phyloP scores from a whole-genome alignment of 2,888 invertebrate genomes.

The Amiota communis region DNA sequence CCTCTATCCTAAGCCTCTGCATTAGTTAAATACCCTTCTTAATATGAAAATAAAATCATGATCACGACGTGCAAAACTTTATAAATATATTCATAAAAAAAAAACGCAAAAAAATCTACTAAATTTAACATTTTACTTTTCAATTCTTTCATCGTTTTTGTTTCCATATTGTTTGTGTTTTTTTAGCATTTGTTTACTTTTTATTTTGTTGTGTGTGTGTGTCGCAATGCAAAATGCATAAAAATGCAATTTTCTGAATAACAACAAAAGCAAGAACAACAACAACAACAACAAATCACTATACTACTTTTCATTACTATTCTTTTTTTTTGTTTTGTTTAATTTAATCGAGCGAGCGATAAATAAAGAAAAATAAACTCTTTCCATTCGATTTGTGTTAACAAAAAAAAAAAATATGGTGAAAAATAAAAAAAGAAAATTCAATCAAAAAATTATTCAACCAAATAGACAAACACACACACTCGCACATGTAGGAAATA shows the following conservation, averaged over 20 bases:
- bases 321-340: no score
- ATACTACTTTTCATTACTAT: conserved; percentile 3
- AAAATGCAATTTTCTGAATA: conserved; percentile 44
- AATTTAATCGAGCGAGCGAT: no score
- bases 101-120: no score
- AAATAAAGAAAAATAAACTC: no score
- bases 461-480: conserved; percentile 52
- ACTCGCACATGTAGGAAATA: conserved; percentile 30
- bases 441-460: conserved; percentile 15
- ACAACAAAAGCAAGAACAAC: conserved; percentile 16
- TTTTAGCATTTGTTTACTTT: conserved; percentile 30
- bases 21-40: no score
- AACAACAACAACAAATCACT: conserved; percentile 37
- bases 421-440: conserved; percentile 37
- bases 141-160: background rate
- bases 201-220: background rate
- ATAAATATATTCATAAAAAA: no score
- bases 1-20: no score
- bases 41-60: no score
- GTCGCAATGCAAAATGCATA: conserved; percentile 32
- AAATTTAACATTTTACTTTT: no score
- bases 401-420: no score
- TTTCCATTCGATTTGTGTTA: no score
- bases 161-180: conserved; percentile 1
- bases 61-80: no score